phyloP scores from a whole-genome alignment of 2,113 vertebrate species.

The Perca flavescens region DNA sequence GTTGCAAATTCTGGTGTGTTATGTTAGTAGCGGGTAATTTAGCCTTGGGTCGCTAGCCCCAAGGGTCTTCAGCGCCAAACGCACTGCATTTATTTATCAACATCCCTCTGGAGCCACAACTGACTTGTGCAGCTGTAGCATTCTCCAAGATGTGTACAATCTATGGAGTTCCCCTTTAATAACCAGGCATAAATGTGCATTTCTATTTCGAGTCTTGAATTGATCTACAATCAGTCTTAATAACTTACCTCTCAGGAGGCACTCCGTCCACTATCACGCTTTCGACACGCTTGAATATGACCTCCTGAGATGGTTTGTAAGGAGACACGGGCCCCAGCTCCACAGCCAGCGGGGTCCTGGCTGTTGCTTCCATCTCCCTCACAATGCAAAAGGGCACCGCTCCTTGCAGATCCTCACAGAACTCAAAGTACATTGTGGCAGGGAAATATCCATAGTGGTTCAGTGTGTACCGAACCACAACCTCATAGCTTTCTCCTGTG shows the following conservation, averaged over 20 bases:
- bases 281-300: conserved; percentile 53
- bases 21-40: no score
- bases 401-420: conserved; percentile 76
- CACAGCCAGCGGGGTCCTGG: conserved; percentile 80
- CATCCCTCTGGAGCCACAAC: background rate
- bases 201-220: background rate
- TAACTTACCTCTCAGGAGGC: conserved; percentile 82
- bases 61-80: background rate
- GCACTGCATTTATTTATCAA: background rate
- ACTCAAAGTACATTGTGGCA: conserved; percentile 85
- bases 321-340: conserved; percentile 85
- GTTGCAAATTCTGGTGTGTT: no score
- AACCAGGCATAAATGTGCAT: background rate
- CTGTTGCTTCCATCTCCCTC: conserved; percentile 83
- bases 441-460: conserved; percentile 86
- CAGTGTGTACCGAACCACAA: conserved; percentile 82
- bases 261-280: conserved; percentile 84
- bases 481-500: conserved; percentile 82
- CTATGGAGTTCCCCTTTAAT: background rate
- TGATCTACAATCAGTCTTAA: background rate
- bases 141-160: background rate
- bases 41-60: no score
- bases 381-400: conserved; percentile 85
- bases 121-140: background rate
- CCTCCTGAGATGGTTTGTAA: conserved; percentile 80